phyloP scores from a whole-genome alignment of 2,113 vertebrate species.

The Colistium nudipinnis region DNA sequence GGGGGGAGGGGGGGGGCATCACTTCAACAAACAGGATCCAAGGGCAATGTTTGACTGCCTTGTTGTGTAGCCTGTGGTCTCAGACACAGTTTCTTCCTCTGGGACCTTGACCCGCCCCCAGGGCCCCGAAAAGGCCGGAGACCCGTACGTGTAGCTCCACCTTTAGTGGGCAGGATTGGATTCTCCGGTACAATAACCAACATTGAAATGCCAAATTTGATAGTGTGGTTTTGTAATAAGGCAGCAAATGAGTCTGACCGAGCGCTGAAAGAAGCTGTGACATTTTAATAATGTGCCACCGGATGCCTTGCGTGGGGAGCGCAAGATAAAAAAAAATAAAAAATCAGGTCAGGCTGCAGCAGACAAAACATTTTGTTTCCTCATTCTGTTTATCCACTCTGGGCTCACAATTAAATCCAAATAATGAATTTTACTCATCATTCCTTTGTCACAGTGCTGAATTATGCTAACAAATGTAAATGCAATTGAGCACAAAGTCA shows the following conservation, averaged over 20 bases:
- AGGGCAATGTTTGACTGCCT: too few species aligned
- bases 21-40: too few species aligned
- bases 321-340: constrained; percentile 39
- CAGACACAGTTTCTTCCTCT: constrained; percentile 40
- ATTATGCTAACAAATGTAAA: constrained; percentile 32
- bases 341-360: constrained; percentile 46
- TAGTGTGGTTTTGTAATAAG: constrained; percentile 56
- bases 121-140: constrained; percentile 30
- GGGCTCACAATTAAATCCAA: background rate
- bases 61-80: constrained; percentile 45
- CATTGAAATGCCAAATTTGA: constrained; percentile 48
- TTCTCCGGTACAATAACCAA: constrained; percentile 13
- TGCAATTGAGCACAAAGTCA: constrained; percentile 19
- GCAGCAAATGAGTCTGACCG: constrained; percentile 44
- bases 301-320: constrained; percentile 36
- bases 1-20: too few species aligned
- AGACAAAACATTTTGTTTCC: constrained; percentile 27
- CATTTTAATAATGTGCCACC: constrained; percentile 54
- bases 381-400: constrained; percentile 6
- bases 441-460: constrained; percentile 14
- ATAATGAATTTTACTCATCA: constrained; percentile 4
- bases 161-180: constrained; percentile 26
- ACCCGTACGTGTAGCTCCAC: background rate
- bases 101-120: constrained; percentile 3
- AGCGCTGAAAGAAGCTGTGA: constrained; percentile 62